Percentiles rank a stretch among this genome's conserved stretches.
Conservation (phyloP, 2,113 vertebrate genomes). For the Dipodomys ordii region DNA sequence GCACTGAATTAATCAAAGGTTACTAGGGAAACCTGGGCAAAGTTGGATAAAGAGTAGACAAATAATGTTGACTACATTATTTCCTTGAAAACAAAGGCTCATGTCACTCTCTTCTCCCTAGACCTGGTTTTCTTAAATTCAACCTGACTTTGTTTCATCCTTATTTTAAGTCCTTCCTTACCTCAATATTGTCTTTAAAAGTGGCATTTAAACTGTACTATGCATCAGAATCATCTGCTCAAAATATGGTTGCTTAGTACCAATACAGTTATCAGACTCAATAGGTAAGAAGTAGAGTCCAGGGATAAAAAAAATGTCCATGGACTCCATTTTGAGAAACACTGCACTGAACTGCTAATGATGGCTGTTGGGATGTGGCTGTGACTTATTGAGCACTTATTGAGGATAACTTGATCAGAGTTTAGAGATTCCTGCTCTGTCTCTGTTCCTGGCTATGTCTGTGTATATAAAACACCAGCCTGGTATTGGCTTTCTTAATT, state of each 20-base stretch:
- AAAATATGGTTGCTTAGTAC: constrained; percentile 2
- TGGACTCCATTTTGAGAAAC: background rate
- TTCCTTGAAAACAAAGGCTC: constrained; percentile 37
- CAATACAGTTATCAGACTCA: background rate
- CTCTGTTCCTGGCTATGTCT: no score
- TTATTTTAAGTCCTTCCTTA: background rate
- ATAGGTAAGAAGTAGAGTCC: background rate
- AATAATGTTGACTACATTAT: background rate
- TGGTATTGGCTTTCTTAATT: background rate
- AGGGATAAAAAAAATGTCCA: background rate
- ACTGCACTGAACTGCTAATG: background rate
- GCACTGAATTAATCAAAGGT: constrained; percentile 47
- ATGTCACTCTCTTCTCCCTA: background rate
- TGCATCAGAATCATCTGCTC: background rate
- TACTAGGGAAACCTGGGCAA: constrained; percentile 37
- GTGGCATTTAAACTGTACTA: background rate
- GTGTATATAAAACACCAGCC: no score
- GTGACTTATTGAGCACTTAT: background rate
- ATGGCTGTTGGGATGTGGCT: background rate
- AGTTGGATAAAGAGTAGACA: background rate
- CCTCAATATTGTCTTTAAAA: background rate
- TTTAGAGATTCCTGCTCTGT: no score
- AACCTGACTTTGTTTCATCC: background rate
- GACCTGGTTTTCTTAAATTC: constrained; percentile 37
- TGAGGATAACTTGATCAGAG: no score